Percentiles rank a stretch among this genome's conserved stretches.
phyloP scores from a whole-genome alignment of 2,888 invertebrate genomes.

The Hydroisotoma schaefferi region DNA sequence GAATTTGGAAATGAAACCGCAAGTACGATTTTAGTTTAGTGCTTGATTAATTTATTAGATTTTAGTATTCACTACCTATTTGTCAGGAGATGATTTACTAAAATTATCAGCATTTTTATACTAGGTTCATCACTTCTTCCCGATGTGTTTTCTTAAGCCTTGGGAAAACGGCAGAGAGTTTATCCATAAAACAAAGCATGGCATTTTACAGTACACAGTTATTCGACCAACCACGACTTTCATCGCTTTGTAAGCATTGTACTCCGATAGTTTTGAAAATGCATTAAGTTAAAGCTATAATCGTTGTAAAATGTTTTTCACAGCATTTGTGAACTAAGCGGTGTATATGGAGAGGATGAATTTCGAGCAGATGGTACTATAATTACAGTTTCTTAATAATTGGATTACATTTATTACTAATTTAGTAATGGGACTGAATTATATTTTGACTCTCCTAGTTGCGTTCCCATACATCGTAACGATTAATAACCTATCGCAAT shows the following conservation, averaged over 20 bases:
- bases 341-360: conserved; percentile 87
- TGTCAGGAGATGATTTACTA: too few species aligned
- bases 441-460: too few species aligned
- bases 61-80: too few species aligned
- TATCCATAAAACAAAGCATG: conserved; percentile 92
- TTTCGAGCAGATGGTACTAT: conserved; percentile 76
- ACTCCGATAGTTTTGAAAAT: too few species aligned
- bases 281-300: too few species aligned
- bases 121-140: conserved; percentile 77
- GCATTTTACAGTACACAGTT: conserved; percentile 91
- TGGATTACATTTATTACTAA: too few species aligned
- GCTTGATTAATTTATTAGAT: too few species aligned
- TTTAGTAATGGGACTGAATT: too few species aligned
- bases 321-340: conserved; percentile 63
- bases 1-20: conserved; percentile 50
- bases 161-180: conserved; percentile 93
- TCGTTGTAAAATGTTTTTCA: not conserved
- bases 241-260: conserved; percentile 73
- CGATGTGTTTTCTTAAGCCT: conserved; percentile 83
- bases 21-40: conserved; percentile 18
- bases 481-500: conserved; percentile 87
- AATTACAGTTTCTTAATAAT: too few species aligned
- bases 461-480: conserved; percentile 88
- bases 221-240: conserved; percentile 84
- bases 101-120: not conserved